These are phyloP conservation scores for Istiophorus platypterus DNA, from an alignment of 2,113 vertebrate genomes.

Conservation along the genomic window DNA sequence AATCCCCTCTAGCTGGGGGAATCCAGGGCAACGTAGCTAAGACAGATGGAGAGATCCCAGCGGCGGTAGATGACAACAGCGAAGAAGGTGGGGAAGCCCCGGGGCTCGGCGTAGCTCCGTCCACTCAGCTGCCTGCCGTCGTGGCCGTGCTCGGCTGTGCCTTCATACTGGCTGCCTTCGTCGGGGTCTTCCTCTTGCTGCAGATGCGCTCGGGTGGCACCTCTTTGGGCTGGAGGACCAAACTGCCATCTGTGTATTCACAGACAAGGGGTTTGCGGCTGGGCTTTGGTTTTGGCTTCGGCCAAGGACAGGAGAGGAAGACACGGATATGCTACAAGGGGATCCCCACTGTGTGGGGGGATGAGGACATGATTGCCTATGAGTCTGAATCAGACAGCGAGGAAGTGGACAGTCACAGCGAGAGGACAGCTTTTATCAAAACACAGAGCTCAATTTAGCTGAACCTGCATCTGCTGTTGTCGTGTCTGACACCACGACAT, in stretches of 20 bases:
- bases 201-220: constrained; percentile 88
- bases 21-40: constrained; percentile 23
- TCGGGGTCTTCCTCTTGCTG: constrained; percentile 90
- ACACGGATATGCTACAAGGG: constrained; percentile 92
- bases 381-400: constrained; percentile 92
- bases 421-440: constrained; percentile 98
- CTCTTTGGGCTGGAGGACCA: constrained; percentile 88
- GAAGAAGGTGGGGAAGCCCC: constrained; percentile 38
- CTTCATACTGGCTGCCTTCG: constrained; percentile 89
- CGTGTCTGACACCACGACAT: neutral
- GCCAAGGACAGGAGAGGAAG: constrained; percentile 72
- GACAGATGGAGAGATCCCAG: constrained; percentile 25
- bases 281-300: constrained; percentile 75
- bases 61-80: constrained; percentile 30
- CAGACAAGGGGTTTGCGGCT: constrained; percentile 64
- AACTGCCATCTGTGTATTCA: constrained; percentile 89
- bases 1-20: constrained; percentile 81
- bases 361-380: constrained; percentile 85
- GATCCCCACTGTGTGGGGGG: constrained; percentile 95
- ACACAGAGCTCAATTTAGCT: constrained; percentile 94
- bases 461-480: constrained; percentile 20
- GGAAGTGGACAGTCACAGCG: constrained; percentile 88
- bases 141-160: constrained; percentile 92
- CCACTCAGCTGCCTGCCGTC: constrained; percentile 84
- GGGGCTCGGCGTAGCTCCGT: constrained; percentile 32